phyloP scores from a whole-genome alignment of 2,797 vertebrate species.

The Cynopterus sphinx region DNA sequence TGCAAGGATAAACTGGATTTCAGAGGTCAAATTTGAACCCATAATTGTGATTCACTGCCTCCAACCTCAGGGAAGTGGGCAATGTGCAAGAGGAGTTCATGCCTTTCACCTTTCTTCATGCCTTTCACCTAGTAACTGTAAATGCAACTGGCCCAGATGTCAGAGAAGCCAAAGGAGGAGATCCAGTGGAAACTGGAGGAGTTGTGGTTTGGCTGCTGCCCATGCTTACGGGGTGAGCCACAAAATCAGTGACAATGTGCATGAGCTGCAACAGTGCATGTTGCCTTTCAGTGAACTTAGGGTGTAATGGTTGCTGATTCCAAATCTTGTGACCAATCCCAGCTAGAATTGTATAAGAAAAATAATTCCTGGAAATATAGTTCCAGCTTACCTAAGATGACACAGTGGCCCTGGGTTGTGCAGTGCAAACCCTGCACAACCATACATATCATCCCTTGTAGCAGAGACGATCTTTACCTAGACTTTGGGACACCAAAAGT shows the following conservation, averaged over 20 bases:
- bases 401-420: not conserved
- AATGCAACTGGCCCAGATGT: not conserved
- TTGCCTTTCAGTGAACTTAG: not conserved
- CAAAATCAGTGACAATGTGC: not conserved
- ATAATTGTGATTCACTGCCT: not conserved
- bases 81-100: not conserved
- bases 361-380: not conserved
- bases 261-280: not conserved
- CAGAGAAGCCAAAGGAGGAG: not conserved
- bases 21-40: not conserved
- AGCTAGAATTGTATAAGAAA: not conserved
- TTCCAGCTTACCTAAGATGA: not conserved
- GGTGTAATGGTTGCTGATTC: not conserved
- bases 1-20: not conserved
- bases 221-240: not conserved
- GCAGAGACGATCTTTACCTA: not conserved
- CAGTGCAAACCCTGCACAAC: accelerated
- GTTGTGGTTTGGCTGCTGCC: not conserved
- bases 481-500: not conserved
- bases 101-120: not conserved
- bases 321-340: not conserved
- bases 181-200: not conserved
- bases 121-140: not conserved
- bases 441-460: not conserved
- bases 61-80: too few species aligned